Evolutionary conservation across 2,888 invertebrate genomes (phyloP), one percentile per base, ranked within the genome.

Genomic region (Dryomyza anilis): DNA sequence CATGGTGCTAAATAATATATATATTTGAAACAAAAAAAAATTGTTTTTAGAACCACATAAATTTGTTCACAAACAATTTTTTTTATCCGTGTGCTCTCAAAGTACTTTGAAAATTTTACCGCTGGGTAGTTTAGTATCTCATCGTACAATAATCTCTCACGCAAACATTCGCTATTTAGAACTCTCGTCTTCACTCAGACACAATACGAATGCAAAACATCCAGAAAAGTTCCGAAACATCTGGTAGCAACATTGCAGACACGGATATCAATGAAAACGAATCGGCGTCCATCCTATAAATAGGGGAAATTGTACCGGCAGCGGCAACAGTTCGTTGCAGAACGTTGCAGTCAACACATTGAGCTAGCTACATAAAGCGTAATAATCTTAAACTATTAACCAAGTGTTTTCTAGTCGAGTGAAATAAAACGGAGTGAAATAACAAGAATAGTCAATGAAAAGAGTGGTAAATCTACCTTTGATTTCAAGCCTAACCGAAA

Each of bases 391-490:
- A 14, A 27, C 39, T 39, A 39, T n/a, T 5, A 7, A 12, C 7
- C 39, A 7, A 39, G 39, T 39, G 48, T 6, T 50, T 48, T 48
- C 48, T 48, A 48, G 25, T 48, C 25, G 7, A 48, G 48, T 21
- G 48, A 33, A 36, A 25, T 14, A 23, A 50, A 6, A 10, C 6
- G 12, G 25, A 50, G n/a, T n/a, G n/a, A n/a, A n/a, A n/a, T n/a
- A n/a, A n/a, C n/a, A n/a, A n/a, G n/a, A n/a, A n/a, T n/a, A n/a
- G n/a, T n/a, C n/a, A 50, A 25, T 50, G 43, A 29, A 19, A 36
- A 73, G 70, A 65, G 81, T 81, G 81, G 72, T 81, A 56, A 68
- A 74, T 14, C 70, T 80, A 72, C 80, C 81, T 55, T 72, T 80
- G 50, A 74, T 81, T 60, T 71, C 78, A 53, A 78, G 74, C 64